These are phyloP conservation scores for Cantharis flavilabris DNA, from an alignment of 2,888 invertebrate genomes.

Conservation along the genomic window DNA sequence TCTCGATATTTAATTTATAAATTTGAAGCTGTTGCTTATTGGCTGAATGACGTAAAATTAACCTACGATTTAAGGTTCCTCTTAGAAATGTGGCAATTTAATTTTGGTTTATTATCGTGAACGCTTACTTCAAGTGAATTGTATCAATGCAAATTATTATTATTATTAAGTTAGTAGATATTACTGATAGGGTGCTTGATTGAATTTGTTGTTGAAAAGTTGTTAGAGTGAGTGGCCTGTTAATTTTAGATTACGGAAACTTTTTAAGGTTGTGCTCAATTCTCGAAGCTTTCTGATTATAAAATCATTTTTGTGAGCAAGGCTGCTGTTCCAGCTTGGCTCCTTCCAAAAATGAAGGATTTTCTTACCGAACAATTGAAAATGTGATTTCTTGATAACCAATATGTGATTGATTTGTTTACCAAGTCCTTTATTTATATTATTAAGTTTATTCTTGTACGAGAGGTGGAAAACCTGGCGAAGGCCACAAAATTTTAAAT, in stretches of 20 bases:
- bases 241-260: neutral
- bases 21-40: neutral
- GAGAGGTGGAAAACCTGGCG: neutral
- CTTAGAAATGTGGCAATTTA: neutral
- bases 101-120: neutral
- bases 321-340: too few species aligned
- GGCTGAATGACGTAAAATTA: neutral
- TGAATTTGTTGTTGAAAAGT: neutral
- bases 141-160: neutral
- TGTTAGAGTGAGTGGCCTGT: neutral
- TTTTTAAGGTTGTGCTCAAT: neutral
- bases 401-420: neutral
- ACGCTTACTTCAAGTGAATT: neutral
- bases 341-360: neutral
- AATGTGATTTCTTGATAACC: neutral
- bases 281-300: neutral
- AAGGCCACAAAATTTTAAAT: neutral
- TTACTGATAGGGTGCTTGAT: neutral
- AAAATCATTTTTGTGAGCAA: neutral
- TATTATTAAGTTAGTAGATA: neutral
- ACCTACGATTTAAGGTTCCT: neutral
- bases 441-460: neutral
- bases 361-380: neutral
- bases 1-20: neutral
- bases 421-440: neutral